Conservation (phyloP, 2,113 vertebrate species). For the Vimba vimba region DNA sequence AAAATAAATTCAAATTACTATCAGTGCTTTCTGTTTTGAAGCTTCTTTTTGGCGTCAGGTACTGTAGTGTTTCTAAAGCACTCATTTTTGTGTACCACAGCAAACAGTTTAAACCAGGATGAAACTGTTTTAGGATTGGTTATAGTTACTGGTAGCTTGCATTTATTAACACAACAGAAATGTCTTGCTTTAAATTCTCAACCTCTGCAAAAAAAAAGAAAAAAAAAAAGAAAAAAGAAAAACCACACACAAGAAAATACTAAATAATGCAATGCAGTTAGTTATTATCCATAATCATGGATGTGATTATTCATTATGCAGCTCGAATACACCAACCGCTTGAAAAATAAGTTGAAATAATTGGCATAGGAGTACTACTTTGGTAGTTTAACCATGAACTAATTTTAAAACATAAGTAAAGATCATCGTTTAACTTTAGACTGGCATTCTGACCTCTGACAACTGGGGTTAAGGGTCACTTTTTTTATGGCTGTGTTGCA, state of each 20-base stretch:
- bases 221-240: too few species aligned
- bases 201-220: background rate
- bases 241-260: background rate
- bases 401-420: conserved; percentile 20
- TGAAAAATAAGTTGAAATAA: background rate
- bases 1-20: too few species aligned
- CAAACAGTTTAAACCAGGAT: background rate
- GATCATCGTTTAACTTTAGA: background rate
- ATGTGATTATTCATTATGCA: background rate
- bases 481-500: conserved; percentile 16
- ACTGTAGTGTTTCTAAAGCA: too few species aligned
- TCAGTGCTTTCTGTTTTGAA: too few species aligned
- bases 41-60: too few species aligned
- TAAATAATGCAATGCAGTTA: background rate
- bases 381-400: background rate
- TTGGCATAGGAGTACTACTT: background rate
- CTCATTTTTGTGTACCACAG: too few species aligned
- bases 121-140: background rate
- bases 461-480: conserved; percentile 16
- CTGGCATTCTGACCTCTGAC: background rate
- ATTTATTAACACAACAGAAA: background rate
- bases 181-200: too few species aligned
- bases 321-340: background rate
- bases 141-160: background rate
- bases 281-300: background rate